A percentile compares a stretch with the other conserved stretches of the same genome.
Conservation (phyloP, 2,888 invertebrate species). For the Cheilosia vernalis region DNA sequence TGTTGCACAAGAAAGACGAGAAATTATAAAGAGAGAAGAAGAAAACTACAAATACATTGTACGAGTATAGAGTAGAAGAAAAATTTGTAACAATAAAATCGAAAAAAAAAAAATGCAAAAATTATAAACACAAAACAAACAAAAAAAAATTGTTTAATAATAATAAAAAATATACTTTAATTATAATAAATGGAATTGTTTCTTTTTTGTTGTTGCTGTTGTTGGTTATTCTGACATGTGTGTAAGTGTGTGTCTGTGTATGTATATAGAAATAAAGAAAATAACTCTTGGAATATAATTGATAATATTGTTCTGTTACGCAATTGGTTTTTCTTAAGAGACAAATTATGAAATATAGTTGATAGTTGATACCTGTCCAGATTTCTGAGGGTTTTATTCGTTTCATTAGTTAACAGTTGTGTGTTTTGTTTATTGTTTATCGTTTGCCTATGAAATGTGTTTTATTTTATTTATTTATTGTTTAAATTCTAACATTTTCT, state of each 20-base stretch:
- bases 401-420: conserved; percentile 45
- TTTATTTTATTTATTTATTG: conserved; percentile 24
- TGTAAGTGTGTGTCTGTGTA: conserved; percentile 5
- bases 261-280: conserved; percentile 66
- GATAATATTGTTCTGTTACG: conserved; percentile 70
- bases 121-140: conserved; percentile 53
- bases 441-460: conserved; percentile 45
- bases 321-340: conserved; percentile 35
- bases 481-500: conserved; percentile 54
- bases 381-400: conserved; percentile 41
- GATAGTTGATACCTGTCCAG: conserved; percentile 63
- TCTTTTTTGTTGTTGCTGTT: conserved; percentile 52
- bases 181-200: conserved; percentile 73
- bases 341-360: conserved; percentile 29
- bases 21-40: conserved; percentile 33
- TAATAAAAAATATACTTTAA: conserved; percentile 70
- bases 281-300: conserved; percentile 72
- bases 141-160: conserved; percentile 57
- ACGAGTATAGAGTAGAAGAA: neutral
- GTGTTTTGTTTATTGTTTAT: conserved; percentile 14
- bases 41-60: conserved; percentile 35
- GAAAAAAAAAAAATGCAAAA: too few relatives aligned
- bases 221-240: conserved; percentile 54
- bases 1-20: conserved; percentile 49
- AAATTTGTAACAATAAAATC: conserved; percentile 26